Evolutionary conservation across 2,797 vertebrate genomes (phyloP).

Genomic region (Rousettus madagascariensis): DNA sequence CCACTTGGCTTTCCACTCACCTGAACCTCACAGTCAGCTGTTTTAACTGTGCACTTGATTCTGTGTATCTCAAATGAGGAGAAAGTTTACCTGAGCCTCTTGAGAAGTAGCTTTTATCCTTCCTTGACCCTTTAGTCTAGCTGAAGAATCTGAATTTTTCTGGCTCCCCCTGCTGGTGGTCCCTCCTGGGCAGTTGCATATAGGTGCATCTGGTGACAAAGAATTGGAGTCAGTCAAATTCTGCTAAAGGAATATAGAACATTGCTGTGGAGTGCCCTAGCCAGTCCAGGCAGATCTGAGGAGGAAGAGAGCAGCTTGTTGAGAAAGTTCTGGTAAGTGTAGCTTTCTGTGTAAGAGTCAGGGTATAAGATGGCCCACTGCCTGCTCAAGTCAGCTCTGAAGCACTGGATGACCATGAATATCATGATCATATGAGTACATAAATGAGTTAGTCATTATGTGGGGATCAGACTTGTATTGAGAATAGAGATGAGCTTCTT

Average conservation of each 20-base stretch:
- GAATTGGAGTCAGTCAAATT: not conserved
- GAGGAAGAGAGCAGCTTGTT: constrained; percentile 8
- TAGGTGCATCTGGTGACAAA: not conserved
- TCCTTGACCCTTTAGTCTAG: not conserved
- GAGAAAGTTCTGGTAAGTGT: constrained; percentile 19
- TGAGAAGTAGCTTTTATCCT: not conserved
- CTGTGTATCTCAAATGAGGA: not conserved
- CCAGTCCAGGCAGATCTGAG: constrained; percentile 28
- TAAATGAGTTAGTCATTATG: not conserved
- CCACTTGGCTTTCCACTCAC: not conserved
- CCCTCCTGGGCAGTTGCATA: not conserved
- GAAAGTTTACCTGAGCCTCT: not conserved
- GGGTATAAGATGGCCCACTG: not conserved
- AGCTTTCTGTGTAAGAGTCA: not conserved
- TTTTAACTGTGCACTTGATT: not conserved
- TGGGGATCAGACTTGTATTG: not conserved
- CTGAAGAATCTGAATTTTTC: constrained; percentile 5
- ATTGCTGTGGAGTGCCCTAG: not conserved
- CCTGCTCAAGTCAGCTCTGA: not conserved
- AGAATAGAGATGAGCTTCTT: not conserved
- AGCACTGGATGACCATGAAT: not conserved
- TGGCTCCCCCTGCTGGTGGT: constrained; percentile 66
- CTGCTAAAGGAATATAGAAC: not conserved
- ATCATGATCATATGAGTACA: not conserved
- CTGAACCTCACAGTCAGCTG: not conserved